Evolutionary conservation across 2,113 vertebrate genomes (phyloP).

Genomic region (Heterotilapia buettikoferi): DNA sequence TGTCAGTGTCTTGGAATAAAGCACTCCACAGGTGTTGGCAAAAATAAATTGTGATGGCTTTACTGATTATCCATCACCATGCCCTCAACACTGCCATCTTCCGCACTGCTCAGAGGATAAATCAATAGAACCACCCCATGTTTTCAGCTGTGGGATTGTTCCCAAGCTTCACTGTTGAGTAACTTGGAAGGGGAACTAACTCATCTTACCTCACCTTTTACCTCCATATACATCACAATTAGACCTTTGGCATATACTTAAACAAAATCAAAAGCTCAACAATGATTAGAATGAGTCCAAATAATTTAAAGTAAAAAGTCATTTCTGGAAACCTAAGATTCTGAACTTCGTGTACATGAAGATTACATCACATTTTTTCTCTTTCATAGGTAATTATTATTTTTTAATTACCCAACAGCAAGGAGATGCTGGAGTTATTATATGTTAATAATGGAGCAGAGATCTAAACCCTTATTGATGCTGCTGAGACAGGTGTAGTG

Average conservation of each 20-base stretch:
- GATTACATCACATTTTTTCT: neutral
- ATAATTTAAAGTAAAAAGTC: neutral
- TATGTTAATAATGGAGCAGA: neutral
- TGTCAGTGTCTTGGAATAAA: neutral
- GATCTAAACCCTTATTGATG: neutral
- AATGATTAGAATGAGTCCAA: neutral
- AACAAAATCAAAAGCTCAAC: neutral
- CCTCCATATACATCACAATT: neutral
- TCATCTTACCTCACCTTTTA: neutral
- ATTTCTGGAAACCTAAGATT: neutral
- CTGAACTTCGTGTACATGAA: neutral
- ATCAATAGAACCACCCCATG: neutral
- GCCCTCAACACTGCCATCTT: neutral
- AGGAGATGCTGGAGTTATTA: neutral
- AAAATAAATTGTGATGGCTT: neutral
- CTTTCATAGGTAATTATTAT: neutral
- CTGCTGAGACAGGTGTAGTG: neutral
- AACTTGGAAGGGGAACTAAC: neutral
- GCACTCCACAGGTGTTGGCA: neutral
- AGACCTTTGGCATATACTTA: neutral
- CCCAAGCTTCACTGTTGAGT: neutral
- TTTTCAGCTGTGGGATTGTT: neutral
- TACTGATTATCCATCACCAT: neutral
- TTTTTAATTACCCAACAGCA: neutral
- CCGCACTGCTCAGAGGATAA: neutral